Percentiles rank a stretch among this genome's conserved stretches.
Evolutionary conservation across 2,797 vertebrate genomes (phyloP).

Genomic region (Melanogrammus aeglefinus): DNA sequence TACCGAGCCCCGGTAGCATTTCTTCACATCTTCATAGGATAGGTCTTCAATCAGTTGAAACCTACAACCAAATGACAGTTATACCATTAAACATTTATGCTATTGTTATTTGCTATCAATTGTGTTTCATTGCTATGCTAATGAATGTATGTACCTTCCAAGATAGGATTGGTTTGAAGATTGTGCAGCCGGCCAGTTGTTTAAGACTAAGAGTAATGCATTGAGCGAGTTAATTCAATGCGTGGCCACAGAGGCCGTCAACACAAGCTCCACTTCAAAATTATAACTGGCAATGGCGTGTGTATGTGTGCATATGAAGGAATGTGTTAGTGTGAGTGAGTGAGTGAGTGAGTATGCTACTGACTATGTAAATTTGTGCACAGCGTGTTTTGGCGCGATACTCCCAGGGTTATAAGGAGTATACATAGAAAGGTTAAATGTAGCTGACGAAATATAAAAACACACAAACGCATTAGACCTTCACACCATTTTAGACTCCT

Average conservation of each 20-base stretch:
- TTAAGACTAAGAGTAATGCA: too few species aligned
- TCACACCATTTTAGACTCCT: background rate
- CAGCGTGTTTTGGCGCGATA: background rate
- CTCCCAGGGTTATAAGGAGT: background rate
- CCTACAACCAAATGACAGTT: conserved; percentile 38
- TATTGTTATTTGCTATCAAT: too few species aligned
- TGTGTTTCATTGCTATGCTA: background rate
- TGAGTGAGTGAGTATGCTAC: background rate
- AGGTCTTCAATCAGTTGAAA: conserved; percentile 70
- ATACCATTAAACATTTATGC: background rate
- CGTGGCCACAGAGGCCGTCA: too few species aligned
- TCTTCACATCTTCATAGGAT: conserved; percentile 73
- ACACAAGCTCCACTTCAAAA: too few species aligned
- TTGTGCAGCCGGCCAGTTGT: too few species aligned
- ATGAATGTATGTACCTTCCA: background rate
- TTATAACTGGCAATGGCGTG: background rate
- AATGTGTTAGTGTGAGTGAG: too few species aligned
- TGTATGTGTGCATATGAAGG: background rate
- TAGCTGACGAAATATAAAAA: background rate
- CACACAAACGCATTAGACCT: background rate
- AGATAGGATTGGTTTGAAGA: too few species aligned
- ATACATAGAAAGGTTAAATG: background rate
- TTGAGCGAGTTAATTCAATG: too few species aligned
- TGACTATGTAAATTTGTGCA: background rate
- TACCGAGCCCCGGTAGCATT: conserved; percentile 74